A percentile compares a stretch with the other conserved stretches of the same genome.
phyloP scores from a whole-genome alignment of 2,113 vertebrate species.

The Atlantisia rogersi region DNA sequence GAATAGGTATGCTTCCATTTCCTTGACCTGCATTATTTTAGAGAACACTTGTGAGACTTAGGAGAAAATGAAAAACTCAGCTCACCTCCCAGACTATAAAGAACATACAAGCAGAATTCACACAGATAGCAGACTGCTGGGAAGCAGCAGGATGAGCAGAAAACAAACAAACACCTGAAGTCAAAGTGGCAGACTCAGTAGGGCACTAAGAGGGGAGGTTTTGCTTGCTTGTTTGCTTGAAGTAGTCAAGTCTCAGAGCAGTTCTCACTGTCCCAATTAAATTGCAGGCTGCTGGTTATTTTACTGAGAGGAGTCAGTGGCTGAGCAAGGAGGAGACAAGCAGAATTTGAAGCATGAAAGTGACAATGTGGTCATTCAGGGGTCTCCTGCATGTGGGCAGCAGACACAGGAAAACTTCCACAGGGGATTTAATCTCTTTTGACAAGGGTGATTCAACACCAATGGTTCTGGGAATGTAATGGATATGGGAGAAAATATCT shows the following conservation, averaged over 20 bases:
- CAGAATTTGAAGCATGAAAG: not conserved
- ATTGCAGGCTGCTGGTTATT: conserved; percentile 2
- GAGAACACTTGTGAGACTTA: not conserved
- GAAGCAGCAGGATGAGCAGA: not conserved
- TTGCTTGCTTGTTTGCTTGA: not conserved
- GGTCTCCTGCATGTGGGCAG: not conserved
- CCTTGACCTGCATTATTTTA: conserved; percentile 36
- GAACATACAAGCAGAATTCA: not conserved
- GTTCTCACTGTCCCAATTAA: conserved; percentile 20
- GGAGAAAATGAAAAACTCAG: conserved; percentile 4
- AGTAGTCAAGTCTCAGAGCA: not conserved
- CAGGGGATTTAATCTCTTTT: not conserved
- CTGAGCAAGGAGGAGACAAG: not conserved
- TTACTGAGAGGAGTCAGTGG: not conserved
- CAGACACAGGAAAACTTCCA: not conserved
- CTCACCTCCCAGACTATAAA: conserved; percentile 20
- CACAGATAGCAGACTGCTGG: not conserved
- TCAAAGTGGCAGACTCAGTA: not conserved
- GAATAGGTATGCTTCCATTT: not conserved
- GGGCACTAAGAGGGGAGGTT: not conserved
- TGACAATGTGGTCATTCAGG: not conserved
- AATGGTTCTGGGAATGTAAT: not conserved
- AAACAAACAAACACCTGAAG: conserved; percentile 14
- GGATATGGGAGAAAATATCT: not conserved
- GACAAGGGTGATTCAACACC: not conserved